Evolutionary conservation across 1,140 invertebrate genomes (phyloP).

Genomic region (Pseudomyrmex flavicornis): DNA sequence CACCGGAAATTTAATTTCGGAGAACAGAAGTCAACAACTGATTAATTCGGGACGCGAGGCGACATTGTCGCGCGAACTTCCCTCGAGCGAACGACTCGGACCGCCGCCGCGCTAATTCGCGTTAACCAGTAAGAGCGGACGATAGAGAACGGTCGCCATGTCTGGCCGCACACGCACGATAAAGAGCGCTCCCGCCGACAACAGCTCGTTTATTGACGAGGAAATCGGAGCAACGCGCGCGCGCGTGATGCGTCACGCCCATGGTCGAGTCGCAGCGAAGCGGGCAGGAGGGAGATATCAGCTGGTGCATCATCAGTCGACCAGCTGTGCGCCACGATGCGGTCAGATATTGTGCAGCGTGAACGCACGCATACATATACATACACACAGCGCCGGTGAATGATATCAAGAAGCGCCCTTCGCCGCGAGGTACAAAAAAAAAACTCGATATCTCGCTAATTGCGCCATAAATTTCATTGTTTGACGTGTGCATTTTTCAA

Average conservation of each 20-base stretch:
- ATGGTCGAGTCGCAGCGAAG: neutral
- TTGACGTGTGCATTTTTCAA: too few species aligned
- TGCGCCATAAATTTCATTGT: too few species aligned
- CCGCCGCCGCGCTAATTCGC: neutral
- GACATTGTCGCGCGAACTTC: conserved; percentile 1
- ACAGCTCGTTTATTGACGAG: conserved; percentile 44
- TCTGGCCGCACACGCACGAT: neutral
- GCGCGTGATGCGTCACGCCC: conserved; percentile 5
- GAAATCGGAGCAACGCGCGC: neutral
- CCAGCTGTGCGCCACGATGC: too few species aligned
- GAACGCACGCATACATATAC: too few species aligned
- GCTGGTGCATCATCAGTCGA: conserved; percentile 48
- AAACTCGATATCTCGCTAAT: too few species aligned
- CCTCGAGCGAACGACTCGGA: neutral
- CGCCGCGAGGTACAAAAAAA: too few species aligned
- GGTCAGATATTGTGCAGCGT: too few species aligned
- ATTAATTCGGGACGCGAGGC: conserved; percentile 4
- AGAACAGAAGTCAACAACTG: neutral
- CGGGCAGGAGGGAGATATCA: conserved; percentile 13
- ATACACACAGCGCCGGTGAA: too few species aligned
- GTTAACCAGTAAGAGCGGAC: neutral
- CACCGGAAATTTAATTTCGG: conserved; percentile 7
- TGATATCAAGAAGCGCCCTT: too few species aligned
- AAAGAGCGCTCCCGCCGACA: neutral
- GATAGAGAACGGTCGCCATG: neutral